A percentile compares a stretch with the other conserved stretches of the same genome.
Conservation (phyloP, 2,113 vertebrate species). For the Anser brachyrhynchus region DNA sequence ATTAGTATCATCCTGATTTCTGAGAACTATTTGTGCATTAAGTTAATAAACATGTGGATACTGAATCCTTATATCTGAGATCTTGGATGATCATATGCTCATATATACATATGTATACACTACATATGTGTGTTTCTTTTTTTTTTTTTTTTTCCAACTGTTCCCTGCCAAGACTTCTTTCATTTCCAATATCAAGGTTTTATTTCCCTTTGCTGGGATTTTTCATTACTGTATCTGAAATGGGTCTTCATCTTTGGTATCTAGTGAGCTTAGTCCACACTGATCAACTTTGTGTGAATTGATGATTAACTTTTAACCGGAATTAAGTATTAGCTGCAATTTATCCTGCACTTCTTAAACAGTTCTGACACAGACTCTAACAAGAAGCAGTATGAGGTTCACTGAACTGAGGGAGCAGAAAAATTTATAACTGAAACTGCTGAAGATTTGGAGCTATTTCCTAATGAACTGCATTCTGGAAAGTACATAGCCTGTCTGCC, state of each 20-base stretch:
- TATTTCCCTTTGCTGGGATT: background rate
- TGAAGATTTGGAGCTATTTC: background rate
- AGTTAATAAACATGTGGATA: background rate
- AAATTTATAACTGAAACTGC: background rate
- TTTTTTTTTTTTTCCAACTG: background rate
- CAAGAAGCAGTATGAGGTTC: background rate
- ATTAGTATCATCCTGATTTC: background rate
- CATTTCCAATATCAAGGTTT: background rate
- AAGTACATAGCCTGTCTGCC: background rate
- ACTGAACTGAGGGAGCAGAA: background rate
- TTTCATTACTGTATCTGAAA: background rate
- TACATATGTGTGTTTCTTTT: background rate
- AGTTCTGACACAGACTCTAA: background rate
- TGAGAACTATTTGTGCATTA: background rate
- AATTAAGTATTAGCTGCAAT: background rate
- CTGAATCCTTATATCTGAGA: background rate
- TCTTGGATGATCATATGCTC: background rate
- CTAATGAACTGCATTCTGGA: conserved; percentile 7
- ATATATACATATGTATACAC: background rate
- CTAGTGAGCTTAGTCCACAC: background rate
- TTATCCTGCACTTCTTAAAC: background rate
- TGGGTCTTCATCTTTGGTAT: background rate
- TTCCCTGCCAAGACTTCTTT: background rate
- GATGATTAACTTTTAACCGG: background rate
- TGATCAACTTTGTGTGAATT: background rate